Base-by-base conservation (phyloP, 2,113 vertebrate genomes). In the Willisornis vidua region DNA sequence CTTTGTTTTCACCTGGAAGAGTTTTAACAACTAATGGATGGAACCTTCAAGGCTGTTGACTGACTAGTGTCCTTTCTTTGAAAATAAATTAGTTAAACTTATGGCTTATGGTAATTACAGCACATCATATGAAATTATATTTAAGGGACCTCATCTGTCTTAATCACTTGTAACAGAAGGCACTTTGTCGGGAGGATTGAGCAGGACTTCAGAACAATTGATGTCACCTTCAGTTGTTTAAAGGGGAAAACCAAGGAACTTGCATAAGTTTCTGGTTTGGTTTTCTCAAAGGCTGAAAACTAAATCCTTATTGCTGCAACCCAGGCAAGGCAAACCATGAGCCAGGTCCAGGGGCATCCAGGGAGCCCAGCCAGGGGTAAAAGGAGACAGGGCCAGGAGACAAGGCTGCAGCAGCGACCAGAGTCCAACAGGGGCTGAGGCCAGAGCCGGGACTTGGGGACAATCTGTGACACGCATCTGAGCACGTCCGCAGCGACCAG, bases 1-100 rank as follows among this genome's bases (percentile, higher is more conserved):
- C 19, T 85, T 85, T 71, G 24, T 71, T 96, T 91, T 89, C 37
- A 78, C 46, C 39, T 63, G 39, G 57, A 84, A 49, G 43, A 81
- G 4, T 59, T 94, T 55, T 75, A 87, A 61, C 26, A 59, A 73
- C 58, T 71, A 73, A 28, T 63, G 39, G 24, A 81, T 77, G 48
- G 51, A 73, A 90, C 52, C 28, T 77, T 92, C 61, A 84, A 87
- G 72, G 46, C 59, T 74, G 18, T 43, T 90, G 87, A 71, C n/a
- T 84, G 80, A 65, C 3, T 2, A 18, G 9, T 58, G 55, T 80
- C n/a, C 33, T 81, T 77, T 86, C 74, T 79, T 61, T 29, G 4
- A 12, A 48, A 80, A 91, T 43, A 81, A 89, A 63, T 94, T 28
- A 72, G 39, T 75, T 85, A 82, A 87, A 85, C 49, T 73, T 93